A percentile compares a stretch with the other conserved stretches of the same genome.
Conservation (phyloP, 1,140 invertebrate species). For the Zaprionus taronus region DNA sequence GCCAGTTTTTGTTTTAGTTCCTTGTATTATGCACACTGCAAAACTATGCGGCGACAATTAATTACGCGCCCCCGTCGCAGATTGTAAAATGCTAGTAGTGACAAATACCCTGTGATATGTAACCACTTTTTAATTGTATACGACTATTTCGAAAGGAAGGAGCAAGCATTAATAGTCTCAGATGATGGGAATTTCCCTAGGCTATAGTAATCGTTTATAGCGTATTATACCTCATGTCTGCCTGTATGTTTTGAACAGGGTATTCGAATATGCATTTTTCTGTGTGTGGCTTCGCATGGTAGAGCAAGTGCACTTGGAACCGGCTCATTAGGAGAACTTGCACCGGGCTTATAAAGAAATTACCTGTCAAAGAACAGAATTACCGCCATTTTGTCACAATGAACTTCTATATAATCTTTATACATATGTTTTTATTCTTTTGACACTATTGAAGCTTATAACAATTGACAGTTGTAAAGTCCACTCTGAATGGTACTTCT, state of each 20-base stretch:
- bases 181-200: not conserved
- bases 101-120: constrained; percentile 9
- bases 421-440: not conserved
- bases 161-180: not conserved
- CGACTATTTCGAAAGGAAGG: no score
- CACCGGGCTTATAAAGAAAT: not conserved
- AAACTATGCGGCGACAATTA: constrained; percentile 68
- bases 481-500: no score
- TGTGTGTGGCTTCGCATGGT: not conserved
- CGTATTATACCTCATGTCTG: not conserved
- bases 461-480: no score
- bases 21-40: constrained; percentile 39
- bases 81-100: not conserved
- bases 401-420: not conserved
- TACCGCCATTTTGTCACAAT: not conserved
- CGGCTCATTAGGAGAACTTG: not conserved
- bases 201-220: not conserved
- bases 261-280: constrained; percentile 1
- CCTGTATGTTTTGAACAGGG: not conserved
- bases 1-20: constrained; percentile 48
- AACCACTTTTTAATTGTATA: no score
- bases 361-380: not conserved
- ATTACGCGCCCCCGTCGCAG: constrained; percentile 63
- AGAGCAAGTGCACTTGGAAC: not conserved
- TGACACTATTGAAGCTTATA: no score